Evolutionary conservation across 2,888 invertebrate species (phyloP).

Genomic region (Eucera pruinosa): DNA sequence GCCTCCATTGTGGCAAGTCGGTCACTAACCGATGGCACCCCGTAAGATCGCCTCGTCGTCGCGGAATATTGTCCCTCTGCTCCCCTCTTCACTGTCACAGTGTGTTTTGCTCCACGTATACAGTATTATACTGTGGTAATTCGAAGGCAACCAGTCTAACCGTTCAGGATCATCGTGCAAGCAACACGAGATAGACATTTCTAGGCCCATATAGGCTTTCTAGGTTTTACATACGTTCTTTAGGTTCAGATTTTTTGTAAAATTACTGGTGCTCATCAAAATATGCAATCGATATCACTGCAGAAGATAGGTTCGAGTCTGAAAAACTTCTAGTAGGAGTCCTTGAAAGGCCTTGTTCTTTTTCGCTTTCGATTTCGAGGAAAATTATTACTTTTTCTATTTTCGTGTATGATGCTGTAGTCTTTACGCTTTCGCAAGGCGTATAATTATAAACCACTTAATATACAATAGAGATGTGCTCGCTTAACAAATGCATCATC

Average conservation of each 20-base stretch:
- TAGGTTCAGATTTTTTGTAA: too few species aligned
- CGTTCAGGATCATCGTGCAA: too few species aligned
- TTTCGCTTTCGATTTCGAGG: not conserved
- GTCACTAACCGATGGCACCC: slow-evolving; percentile 89
- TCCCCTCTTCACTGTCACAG: not conserved
- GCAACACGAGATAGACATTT: too few species aligned
- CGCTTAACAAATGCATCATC: not conserved
- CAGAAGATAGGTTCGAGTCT: too few species aligned
- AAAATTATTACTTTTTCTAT: slow-evolving; percentile 31
- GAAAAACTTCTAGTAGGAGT: too few species aligned
- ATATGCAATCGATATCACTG: too few species aligned
- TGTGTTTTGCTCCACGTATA: not conserved
- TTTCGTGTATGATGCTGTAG: slow-evolving; percentile 29
- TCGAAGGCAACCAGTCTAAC: not conserved
- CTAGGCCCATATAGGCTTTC: too few species aligned
- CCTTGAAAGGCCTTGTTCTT: too few species aligned
- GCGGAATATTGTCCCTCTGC: slow-evolving; percentile 1
- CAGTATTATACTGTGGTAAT: not conserved
- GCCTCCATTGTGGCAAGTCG: slow-evolving; percentile 88
- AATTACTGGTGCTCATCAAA: not conserved
- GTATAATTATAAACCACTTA: slow-evolving; percentile 29
- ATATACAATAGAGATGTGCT: not conserved
- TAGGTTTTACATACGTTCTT: too few species aligned
- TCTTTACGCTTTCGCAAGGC: not conserved
- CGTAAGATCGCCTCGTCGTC: slow-evolving; percentile 86